Base-by-base conservation (phyloP, 1,140 invertebrate genomes). In the Pectinophora gossypiella region DNA sequence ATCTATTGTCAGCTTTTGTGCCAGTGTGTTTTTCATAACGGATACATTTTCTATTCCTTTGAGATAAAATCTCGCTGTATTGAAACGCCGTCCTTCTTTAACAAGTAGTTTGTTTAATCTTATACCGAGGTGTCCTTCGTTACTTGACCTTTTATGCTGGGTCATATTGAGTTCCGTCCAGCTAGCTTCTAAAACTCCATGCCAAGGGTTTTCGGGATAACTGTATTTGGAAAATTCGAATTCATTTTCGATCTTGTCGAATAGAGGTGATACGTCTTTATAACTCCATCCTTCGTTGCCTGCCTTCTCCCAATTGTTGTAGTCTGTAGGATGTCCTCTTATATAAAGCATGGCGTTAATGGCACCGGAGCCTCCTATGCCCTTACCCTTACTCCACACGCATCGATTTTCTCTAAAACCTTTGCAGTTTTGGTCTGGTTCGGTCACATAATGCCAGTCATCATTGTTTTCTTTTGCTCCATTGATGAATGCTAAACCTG, bases 291-390 rank as follows among this genome's bases (percentile, higher is more conserved):
- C 89, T 21, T 61, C 15, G 51, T 90, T 91, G 5, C 90, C 90
- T 22, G 73, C 45, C 0, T 61, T 64, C 51, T 90, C 89, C 93
- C 94, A 95, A 16, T 88, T 59, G 58, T 92, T 86, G 67, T 91
- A 94, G 59, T 93, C 92, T 42, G 67, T 68, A 4, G 88, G 84
- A 71, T 94, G 92, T 0, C 94, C 95, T 50, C 93, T 87, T 0
- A 95, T 81, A 68, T 95, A 94, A 1, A 95, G 79, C 94, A 97
- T 95, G 1, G 92, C 95, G 81, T 97, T 97, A 12, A 95, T 91
- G 0, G 90, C 91, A 1, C 92, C 93, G 9, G 91, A 91, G 1
- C 96, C 96, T 1, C 96, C 96, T 3, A 95, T 68, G 6, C 90
- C 90, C 66, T 91, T 93, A 0, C 94, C 94, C 50, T 91, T 90